Base-by-base conservation (phyloP, 2,113 vertebrate genomes). In the Tachysurus vachellii region DNA sequence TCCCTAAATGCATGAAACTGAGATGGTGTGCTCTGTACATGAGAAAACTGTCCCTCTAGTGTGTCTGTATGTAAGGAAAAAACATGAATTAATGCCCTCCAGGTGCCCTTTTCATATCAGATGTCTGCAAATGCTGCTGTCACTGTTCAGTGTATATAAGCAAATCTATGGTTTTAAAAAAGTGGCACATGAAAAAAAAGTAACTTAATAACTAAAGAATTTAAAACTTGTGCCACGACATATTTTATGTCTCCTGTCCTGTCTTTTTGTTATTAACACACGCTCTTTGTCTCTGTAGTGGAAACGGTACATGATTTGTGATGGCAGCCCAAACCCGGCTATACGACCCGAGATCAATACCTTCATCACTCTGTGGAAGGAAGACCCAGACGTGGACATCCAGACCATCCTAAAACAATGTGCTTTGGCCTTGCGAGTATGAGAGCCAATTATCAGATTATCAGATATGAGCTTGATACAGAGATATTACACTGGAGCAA, bases 321-420 rank as follows among this genome's bases (percentile, higher is more conserved):
- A 97, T 44, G 96, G 95, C 21, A 95, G n/a, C 53, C 97, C 98
- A n/a, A 96, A 99, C 83, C 97, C 97, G n/a, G 89, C 93, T 0
- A 21, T 95, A 0, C 90, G 93, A 36, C 93, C 89, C 66, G 97
- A 99, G 73, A 94, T 99, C 19, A 99, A 99, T 87, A 95, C 96
- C 47, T 99, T 95, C 86, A 95, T 99, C 83, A 97, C 92, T 84
- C 89, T 98, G 82, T 98, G 96, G 96, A 91, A 85, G 88, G 97
- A 98, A 21, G 94, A 97, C 76, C 90, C 82, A 28, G 93, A 95
- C 13, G 91, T 95, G 61, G 92, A 94, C 16, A 62, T 97, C 36
- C 90, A 92, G 4, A 54, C 53, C 1, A 94, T 98, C 85, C 89
- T 97, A 36, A 17, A 94, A 82, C 94, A 96, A 42, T 96, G 96